A percentile compares a stretch with the other conserved stretches of the same genome.
Conservation (phyloP, 2,113 vertebrate species). For the Hydrolagus affinis region DNA sequence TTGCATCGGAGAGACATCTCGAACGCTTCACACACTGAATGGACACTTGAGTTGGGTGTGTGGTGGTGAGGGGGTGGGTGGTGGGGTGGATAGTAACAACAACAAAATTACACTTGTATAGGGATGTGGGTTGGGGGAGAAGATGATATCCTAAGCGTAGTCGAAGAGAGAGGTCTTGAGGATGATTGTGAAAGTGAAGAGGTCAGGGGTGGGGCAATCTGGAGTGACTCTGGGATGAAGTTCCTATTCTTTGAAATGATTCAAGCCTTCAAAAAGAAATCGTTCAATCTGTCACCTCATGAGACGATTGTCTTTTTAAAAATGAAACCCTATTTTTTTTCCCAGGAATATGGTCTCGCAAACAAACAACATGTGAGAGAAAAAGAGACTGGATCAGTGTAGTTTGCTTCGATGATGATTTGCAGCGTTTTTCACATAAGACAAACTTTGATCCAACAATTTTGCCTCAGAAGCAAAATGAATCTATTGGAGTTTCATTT, state of each 20-base stretch:
- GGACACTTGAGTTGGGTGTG: no score
- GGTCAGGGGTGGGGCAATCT: no score
- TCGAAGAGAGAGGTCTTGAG: no score
- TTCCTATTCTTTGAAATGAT: background rate
- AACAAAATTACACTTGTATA: no score
- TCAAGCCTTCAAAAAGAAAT: background rate
- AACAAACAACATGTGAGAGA: background rate
- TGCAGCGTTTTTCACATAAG: background rate
- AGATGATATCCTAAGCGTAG: no score
- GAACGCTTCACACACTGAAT: no score
- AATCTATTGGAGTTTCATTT: constrained; percentile 24
- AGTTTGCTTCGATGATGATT: constrained; percentile 15
- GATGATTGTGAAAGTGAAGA: no score
- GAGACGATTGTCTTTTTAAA: background rate
- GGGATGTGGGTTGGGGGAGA: no score
- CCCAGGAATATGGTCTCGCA: background rate
- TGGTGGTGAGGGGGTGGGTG: no score
- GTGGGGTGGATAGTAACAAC: no score
- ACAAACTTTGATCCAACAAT: constrained; percentile 30
- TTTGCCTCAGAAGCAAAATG: constrained; percentile 22
- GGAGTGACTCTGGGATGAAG: no score
- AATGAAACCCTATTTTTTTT: constrained; percentile 6
- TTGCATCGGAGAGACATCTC: no score
- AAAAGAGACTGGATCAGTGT: background rate
- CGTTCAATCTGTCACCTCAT: background rate